Evolutionary conservation across 2,797 vertebrate species (phyloP), one percentile per base, ranked within the genome.

Genomic region (Arnoldichthys spilopterus): DNA sequence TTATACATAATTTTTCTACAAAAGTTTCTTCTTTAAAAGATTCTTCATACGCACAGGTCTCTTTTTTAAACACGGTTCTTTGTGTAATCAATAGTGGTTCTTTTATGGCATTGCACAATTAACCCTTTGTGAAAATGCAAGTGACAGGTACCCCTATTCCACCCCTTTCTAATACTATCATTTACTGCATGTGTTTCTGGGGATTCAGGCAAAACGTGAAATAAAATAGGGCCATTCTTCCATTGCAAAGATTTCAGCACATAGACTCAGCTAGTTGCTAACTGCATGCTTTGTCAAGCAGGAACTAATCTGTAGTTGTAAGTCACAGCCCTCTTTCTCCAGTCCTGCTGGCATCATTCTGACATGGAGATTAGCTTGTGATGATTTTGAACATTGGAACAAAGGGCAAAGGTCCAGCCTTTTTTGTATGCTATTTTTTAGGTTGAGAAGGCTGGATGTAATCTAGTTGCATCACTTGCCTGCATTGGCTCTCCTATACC

Each of bases 341-440:
- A 88, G 87, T 87, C 26, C 76, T 86, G 86, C 87, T 85, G 89
- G 89, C 84, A 88, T 81, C 79, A 72, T 53, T 71, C 87, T 86
- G 85, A 90, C 89, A 88, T 85, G 86, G 83, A 89, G 85, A 91
- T 94, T 91, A 91, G 84, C 49, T 28, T 63, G 74, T 76, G 87
- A 86, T 83, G 84, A 84, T 78, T 16, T 24, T 80, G 78, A 68
- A 15, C 0, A 40, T 82, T 77, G 75, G 8, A 82, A 77, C 37
- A 72, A 24, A 18, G 72, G 85, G 85, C 82, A 56, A 84, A 81
- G 18, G 45, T 16, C 9, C 67, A 81, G 16, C 4, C 64, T 69
- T 70, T 77, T 80, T 74, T 45, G 40, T 37, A 62, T 30, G 22
- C 16, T 13, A 8, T 77, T 71, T 63, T 54, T 72, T n/a, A 18